Evolutionary conservation across 2,113 vertebrate species (phyloP), one percentile per base, ranked within the genome.

Genomic region (Menura novaehollandiae): DNA sequence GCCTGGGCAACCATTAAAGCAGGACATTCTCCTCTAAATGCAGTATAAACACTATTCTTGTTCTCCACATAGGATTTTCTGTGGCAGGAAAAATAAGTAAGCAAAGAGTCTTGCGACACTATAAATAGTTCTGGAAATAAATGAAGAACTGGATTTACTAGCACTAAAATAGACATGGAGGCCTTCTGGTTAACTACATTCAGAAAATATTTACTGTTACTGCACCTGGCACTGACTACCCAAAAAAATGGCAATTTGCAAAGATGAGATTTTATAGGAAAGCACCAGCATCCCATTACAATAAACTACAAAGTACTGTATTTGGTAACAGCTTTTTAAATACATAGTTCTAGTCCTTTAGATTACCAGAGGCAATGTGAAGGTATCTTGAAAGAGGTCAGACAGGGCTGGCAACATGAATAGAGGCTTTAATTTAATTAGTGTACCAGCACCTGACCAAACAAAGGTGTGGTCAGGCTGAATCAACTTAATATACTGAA

Each of bases 381-480:
- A 96, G 35, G 55, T 64, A 73, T 75, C 81, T 75, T n/a, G 47
- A 95, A 82, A 6, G 0, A 92, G 66, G 84, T 95, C 81, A 95
- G 75, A 80, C 62, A 91, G 47, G 76, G 69, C 63, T 88, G 66
- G 90, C 58, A 88, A 78, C 82, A 91, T 92, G 83, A 95, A 97
- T 43, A 95, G 88, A 95, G 68, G 86, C 75, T 97, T 96, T 88
- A 93, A 95, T 91, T 95, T 76, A 88, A 90, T 91, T 90, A 94
- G 75, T 5, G 7, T 75, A 64, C 82, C 43, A 89, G 95, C 97
- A 97, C 97, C 97, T 97, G 97, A 94, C 88, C 85, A 97, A 98
- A 97, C 91, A 97, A 97, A 97, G 91, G 95, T 81, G 93, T 89
- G 90, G 68, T 56, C 86, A 95, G 75, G 46, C 52, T 91, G 94